Evolutionary conservation across 2,797 vertebrate genomes (phyloP).

Genomic region (Nasua narica): DNA sequence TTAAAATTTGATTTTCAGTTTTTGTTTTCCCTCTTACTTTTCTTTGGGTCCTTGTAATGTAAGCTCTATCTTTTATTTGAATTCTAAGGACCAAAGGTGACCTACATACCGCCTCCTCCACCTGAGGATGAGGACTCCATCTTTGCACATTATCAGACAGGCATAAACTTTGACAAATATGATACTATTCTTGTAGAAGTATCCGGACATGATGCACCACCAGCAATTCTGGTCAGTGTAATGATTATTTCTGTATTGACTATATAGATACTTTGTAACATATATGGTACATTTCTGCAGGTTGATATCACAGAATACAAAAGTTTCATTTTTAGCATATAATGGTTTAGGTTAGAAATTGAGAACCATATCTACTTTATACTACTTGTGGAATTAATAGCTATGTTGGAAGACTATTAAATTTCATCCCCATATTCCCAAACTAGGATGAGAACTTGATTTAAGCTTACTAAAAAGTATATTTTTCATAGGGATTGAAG

Average conservation of each 20-base stretch:
- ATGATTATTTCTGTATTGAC: not conserved
- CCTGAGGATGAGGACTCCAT: conserved; percentile 90
- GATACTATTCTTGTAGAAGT: conserved; percentile 92
- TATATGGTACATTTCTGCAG: not conserved
- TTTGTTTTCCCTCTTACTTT: conserved; percentile 17
- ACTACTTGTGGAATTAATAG: not conserved
- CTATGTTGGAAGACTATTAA: not conserved
- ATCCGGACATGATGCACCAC: conserved; percentile 89
- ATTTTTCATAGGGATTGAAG: not conserved
- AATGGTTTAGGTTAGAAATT: not conserved
- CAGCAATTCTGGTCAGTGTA: conserved; percentile 89
- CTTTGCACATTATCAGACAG: conserved; percentile 90
- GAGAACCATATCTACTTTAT: not conserved
- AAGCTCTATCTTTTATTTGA: conserved; percentile 38
- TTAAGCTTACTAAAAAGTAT: conserved; percentile 11
- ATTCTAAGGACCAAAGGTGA: conserved; percentile 89
- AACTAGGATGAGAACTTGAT: not conserved
- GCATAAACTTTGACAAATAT: conserved; percentile 96
- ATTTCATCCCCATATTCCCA: not conserved
- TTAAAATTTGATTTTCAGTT: not conserved
- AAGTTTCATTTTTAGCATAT: not conserved
- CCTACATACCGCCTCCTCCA: conserved; percentile 91
- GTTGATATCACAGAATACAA: not conserved
- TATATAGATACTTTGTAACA: not conserved
- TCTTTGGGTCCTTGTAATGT: not conserved